Base-by-base conservation (phyloP, 2,888 invertebrate species). In the Oligia latruncula region DNA sequence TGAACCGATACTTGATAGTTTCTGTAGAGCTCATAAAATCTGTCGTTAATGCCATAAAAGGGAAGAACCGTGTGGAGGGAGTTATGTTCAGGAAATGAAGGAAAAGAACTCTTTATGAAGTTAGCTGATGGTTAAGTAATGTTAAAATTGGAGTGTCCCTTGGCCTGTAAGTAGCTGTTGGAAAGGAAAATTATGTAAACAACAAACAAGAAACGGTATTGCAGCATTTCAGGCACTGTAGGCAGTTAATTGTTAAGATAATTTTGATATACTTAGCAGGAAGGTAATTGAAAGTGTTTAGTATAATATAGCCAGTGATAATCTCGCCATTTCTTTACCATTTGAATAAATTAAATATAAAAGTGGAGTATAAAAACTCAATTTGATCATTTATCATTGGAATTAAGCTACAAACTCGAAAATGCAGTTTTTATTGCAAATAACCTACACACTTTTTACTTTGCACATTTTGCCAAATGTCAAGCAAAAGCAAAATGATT, bases 1-100 rank as follows among this genome's bases (percentile, higher is more conserved):
- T 90, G 89, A 88, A 87, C 88, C 79, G 84, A 86, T 78, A 87
- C 85, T 84, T 81, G 87, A 89, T 85, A 88, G 87, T 82, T 87
- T 83, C 85, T 88, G 87, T 80, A 76, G 73, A 83, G 82, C 46
- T 85, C 90, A 89, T 91, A 90, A 93, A 93, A 92, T 92, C 91
- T 91, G 90, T 93, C 93, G 90, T 73, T 89, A 77, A 46, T 81
- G 77, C 82, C 82, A 81, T 93, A 89, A 92, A 92, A 89, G 79
- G 74, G 81, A 87, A 83, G 82, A 86, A 80, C 73, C 77, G 86
- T 83, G 88, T 83, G 62, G 78, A 87, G 67, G 80, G 88, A 90
- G 70, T 88, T 89, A 89, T 87, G 73, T 81, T 68, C 71, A 83
- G 86, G 80, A 85, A 82, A 84, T 77, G 70, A 76, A 84, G 65